Percentiles rank a stretch among this genome's conserved stretches.
These are phyloP conservation scores for Trachymyrmex cornetzi DNA, from an alignment of 1,140 invertebrate species.

Conservation along the genomic window DNA sequence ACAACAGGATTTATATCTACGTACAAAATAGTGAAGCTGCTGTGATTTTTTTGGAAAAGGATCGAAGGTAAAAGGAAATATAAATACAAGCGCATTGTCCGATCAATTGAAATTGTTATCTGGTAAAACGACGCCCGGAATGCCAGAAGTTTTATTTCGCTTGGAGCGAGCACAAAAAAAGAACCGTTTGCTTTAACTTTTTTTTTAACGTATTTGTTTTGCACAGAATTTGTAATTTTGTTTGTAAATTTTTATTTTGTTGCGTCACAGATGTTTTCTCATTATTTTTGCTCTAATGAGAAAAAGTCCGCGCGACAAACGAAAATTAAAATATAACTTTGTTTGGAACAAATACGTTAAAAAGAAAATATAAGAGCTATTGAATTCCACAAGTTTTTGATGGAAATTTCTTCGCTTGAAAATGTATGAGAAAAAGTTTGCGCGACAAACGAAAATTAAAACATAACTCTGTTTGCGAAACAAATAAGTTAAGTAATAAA, in stretches of 20 bases:
- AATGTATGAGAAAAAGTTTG: too few relatives aligned
- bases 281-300: too few relatives aligned
- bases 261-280: too few relatives aligned
- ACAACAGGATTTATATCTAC: not conserved
- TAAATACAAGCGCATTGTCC: not conserved
- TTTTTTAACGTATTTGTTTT: not conserved
- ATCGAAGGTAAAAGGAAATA: not conserved
- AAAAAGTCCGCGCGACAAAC: too few relatives aligned
- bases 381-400: not conserved
- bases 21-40: not conserved
- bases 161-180: not conserved
- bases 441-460: too few relatives aligned
- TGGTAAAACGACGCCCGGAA: not conserved
- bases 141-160: not conserved
- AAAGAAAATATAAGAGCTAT: not conserved
- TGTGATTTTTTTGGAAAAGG: not conserved
- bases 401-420: too few relatives aligned
- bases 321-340: not conserved
- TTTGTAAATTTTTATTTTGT: too few relatives aligned
- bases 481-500: too few relatives aligned
- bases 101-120: not conserved
- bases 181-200: not conserved
- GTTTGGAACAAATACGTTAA: not conserved
- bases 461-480: too few relatives aligned
- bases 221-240: not conserved